Conservation (phyloP, 2,888 invertebrate genomes). For the Dysmachus trigonus region DNA sequence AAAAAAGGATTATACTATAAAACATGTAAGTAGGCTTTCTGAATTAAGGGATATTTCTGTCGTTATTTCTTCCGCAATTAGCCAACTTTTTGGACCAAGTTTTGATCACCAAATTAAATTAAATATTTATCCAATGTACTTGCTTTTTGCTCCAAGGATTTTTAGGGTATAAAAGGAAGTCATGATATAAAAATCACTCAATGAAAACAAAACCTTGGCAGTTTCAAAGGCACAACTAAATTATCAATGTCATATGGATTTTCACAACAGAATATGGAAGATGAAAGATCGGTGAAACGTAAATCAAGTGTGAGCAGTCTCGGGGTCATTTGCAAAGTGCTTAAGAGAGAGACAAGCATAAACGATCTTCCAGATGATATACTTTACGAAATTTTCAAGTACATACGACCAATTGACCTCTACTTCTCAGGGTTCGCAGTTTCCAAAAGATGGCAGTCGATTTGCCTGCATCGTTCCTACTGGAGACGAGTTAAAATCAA, state of each 20-base stretch:
- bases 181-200: conserved; percentile 36
- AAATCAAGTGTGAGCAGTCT: conserved; percentile 26
- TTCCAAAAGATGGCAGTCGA: conserved; percentile 39
- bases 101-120: neutral
- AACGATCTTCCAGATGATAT: conserved; percentile 42
- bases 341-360: conserved; percentile 16
- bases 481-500: conserved; percentile 39
- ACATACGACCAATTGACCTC: conserved; percentile 36
- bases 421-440: conserved; percentile 30
- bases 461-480: conserved; percentile 21
- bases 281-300: conserved; percentile 43
- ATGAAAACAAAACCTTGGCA: conserved; percentile 6
- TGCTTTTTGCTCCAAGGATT: neutral
- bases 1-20: neutral
- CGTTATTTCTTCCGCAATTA: neutral
- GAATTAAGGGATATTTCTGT: neutral
- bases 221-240: conserved; percentile 26
- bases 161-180: neutral
- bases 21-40: neutral
- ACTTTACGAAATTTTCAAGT: conserved; percentile 46
- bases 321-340: conserved; percentile 1
- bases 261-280: conserved; percentile 44
- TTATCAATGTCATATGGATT: conserved; percentile 43
- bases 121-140: neutral
- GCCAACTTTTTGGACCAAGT: neutral